Evolutionary conservation across 2,113 vertebrate genomes (phyloP).

Genomic region (Ploceus nigricollis): DNA sequence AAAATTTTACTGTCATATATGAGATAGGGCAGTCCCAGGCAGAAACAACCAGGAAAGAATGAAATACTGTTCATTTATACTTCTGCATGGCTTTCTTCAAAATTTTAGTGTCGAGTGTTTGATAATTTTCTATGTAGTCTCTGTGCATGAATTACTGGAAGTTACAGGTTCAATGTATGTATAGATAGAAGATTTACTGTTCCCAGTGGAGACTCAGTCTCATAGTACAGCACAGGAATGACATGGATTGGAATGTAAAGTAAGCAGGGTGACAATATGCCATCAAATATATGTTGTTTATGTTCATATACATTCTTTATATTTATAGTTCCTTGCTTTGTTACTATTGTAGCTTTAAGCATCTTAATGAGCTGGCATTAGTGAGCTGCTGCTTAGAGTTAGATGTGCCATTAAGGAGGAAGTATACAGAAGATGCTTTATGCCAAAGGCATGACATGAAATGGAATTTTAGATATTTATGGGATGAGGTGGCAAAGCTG

Average conservation of each 20-base stretch:
- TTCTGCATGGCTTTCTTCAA: background rate
- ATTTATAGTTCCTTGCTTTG: background rate
- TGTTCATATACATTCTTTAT: background rate
- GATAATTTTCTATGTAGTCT: background rate
- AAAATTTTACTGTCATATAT: background rate
- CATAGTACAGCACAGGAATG: background rate
- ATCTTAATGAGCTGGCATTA: background rate
- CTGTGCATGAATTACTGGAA: background rate
- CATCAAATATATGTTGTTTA: background rate
- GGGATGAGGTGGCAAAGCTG: background rate
- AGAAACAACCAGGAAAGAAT: background rate
- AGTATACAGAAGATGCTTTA: background rate
- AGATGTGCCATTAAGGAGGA: background rate
- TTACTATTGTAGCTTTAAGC: background rate
- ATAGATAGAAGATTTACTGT: background rate
- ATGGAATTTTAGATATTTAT: background rate
- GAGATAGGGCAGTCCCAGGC: background rate
- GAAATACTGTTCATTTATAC: background rate
- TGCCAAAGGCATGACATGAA: background rate
- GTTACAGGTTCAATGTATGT: background rate
- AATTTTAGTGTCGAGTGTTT: fast-evolving
- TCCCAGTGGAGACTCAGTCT: background rate
- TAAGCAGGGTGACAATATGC: background rate
- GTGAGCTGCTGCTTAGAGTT: background rate
- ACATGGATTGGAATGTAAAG: background rate